Evolutionary conservation across 2,113 vertebrate genomes (phyloP).

Genomic region (Carassius carassius): DNA sequence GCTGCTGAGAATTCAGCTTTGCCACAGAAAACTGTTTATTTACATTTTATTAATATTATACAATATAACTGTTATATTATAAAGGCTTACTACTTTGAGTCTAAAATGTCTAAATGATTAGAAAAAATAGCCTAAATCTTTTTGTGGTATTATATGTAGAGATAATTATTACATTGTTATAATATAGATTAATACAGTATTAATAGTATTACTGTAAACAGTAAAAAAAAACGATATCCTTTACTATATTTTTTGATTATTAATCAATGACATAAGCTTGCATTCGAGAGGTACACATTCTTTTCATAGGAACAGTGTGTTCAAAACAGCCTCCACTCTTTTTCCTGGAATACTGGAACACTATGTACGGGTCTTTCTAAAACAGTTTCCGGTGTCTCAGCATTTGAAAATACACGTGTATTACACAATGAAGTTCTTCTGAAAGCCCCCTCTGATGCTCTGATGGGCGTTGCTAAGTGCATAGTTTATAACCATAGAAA

Average conservation of each 20-base stretch:
- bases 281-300: not conserved
- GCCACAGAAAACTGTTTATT: not conserved
- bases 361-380: conserved; percentile 41
- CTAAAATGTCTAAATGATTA: not conserved
- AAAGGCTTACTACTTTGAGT: too few relatives aligned
- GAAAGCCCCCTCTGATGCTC: not conserved
- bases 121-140: not conserved
- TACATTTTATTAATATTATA: not conserved
- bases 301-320: not conserved
- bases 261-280: not conserved
- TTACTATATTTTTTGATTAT: not conserved
- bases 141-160: not conserved
- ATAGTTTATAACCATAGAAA: not conserved
- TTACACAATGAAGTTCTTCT: not conserved
- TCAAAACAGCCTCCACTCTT: not conserved
- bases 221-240: not conserved
- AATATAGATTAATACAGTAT: not conserved
- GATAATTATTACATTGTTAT: not conserved
- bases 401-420: conserved; percentile 2
- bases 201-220: not conserved
- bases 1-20: not conserved
- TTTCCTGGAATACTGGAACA: conserved; percentile 61
- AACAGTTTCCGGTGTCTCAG: not conserved
- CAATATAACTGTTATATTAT: not conserved
- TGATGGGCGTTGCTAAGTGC: not conserved